Base-by-base conservation (phyloP, 2,888 invertebrate genomes). In the Drosophila antonietae region DNA sequence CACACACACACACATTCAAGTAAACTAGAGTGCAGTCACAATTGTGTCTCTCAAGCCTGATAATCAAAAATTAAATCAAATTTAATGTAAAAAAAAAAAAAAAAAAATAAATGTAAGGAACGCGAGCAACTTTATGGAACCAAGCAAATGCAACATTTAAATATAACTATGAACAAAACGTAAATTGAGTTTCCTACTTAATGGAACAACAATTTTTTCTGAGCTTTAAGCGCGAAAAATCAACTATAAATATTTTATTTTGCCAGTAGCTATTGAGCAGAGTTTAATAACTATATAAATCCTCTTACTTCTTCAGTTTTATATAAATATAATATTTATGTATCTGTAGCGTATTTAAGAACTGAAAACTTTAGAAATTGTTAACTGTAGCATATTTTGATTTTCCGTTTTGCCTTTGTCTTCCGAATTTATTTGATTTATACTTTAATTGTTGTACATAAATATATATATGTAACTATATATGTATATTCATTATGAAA, bases 61-160 rank as follows among this genome's bases (percentile, higher is more conserved):
- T 90, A 90, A 90, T 91, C 91, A 91, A 91, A 88, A 88, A 84
- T 89, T 90, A 90, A 90, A 91, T 91, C 75, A 86, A 91, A 91
- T 90, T 90, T 90, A 91, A 91, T 90, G 70, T 76, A 70, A 88
- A 81, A 68, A 79, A 73, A 68, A 44, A 56, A 64, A 31, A 20
- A 49, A 68, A 57, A 60, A n/a, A 51, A 20, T 15, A 51, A 20
- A 39, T 8, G 68, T 68, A 57, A 63, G 51, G 28, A 56, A 52
- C 49, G 43, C 60, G 44, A 52, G 69, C 68, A 86, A 86, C 78
- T 73, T 66, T 73, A 88, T 76, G 88, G 88, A 88, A 86, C 88
- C 88, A 84, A 84, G 71, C 73, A 71, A 75, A 66, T 53, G 75
- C 73, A 75, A 60, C 51, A 75, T 37, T 53, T 53, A 53, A 23